Evolutionary conservation across 2,113 vertebrate species (phyloP).

Genomic region (Hyla sarda): DNA sequence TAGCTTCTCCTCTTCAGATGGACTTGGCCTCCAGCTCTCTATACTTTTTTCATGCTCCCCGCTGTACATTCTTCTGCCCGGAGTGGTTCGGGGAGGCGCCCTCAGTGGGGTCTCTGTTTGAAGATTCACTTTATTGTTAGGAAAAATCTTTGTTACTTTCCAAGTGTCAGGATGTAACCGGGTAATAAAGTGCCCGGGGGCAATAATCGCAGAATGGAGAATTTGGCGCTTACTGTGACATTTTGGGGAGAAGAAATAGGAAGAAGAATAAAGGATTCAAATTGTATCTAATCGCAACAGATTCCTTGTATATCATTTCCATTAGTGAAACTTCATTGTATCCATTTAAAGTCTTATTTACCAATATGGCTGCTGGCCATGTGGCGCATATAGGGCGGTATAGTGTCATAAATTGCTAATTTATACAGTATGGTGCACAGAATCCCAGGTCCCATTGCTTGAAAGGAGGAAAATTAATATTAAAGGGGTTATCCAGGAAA

Average conservation of each 20-base stretch:
- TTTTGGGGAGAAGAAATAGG: background rate
- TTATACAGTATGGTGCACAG: background rate
- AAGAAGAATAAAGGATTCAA: background rate
- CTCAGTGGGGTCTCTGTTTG: background rate
- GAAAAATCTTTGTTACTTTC: background rate
- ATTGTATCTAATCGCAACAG: too few species aligned
- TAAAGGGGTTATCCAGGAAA: too few species aligned
- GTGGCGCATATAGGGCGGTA: too few species aligned
- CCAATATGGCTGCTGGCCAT: background rate
- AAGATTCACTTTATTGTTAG: background rate
- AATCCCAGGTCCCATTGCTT: too few species aligned
- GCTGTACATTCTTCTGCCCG: background rate
- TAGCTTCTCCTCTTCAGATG: background rate
- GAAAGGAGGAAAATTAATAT: too few species aligned
- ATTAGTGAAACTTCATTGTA: background rate
- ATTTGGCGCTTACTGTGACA: background rate
- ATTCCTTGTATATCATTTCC: background rate
- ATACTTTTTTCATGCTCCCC: background rate
- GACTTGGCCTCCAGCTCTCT: slow-evolving; percentile 2
- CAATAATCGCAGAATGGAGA: background rate
- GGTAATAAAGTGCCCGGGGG: background rate
- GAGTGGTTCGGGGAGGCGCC: background rate
- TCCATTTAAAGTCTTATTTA: background rate
- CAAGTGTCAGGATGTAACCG: background rate
- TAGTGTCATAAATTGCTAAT: background rate